Evolutionary conservation across 2,797 vertebrate genomes (phyloP).

Genomic region (Darevskia mixta): DNA sequence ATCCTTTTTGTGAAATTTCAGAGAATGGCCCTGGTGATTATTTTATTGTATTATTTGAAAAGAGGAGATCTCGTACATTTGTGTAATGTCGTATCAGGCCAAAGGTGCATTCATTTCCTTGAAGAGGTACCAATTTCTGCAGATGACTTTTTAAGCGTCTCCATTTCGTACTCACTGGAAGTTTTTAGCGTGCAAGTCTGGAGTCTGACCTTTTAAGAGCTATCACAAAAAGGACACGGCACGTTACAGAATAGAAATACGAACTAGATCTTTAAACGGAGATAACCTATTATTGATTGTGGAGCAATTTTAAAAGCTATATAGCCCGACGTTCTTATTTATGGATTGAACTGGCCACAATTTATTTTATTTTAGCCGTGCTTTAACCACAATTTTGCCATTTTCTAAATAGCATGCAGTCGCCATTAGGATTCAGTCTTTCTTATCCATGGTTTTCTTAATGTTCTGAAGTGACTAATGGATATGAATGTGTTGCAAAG

Average conservation of each 20-base stretch:
- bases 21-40: slow-evolving; percentile 76
- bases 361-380: too few relatives aligned
- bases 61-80: slow-evolving; percentile 47
- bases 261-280: slow-evolving; percentile 44
- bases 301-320: background rate
- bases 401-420: background rate
- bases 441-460: background rate
- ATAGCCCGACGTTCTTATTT: background rate
- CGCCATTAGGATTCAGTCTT: background rate
- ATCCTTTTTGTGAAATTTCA: slow-evolving; percentile 75
- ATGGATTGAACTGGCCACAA: background rate
- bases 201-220: slow-evolving; percentile 36
- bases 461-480: background rate
- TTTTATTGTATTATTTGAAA: slow-evolving; percentile 62
- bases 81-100: slow-evolving; percentile 38
- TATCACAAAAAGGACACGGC: slow-evolving; percentile 18
- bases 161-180: slow-evolving; percentile 51
- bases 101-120: background rate
- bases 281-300: background rate
- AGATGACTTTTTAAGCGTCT: slow-evolving; percentile 43
- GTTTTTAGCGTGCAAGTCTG: slow-evolving; percentile 39
- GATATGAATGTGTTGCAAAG: background rate
- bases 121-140: slow-evolving; percentile 30
- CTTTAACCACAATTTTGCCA: too few relatives aligned
- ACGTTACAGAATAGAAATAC: slow-evolving; percentile 43